phyloP scores from a whole-genome alignment of 2,888 invertebrate species.

The Horisme vitalbata region DNA sequence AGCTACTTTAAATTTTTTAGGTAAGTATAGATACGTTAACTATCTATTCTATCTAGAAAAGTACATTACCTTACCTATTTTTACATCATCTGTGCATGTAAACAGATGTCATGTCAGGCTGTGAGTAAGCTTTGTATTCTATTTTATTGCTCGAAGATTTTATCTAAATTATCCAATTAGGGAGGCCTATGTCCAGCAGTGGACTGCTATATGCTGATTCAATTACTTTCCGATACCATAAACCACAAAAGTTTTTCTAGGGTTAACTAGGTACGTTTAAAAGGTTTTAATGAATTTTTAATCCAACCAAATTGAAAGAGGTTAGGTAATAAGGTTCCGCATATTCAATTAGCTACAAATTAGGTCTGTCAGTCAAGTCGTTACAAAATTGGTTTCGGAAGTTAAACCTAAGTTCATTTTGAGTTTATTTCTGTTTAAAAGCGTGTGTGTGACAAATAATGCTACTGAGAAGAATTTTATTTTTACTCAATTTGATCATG shows the following conservation, averaged over 20 bases:
- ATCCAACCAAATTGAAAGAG: slow-evolving; percentile 10
- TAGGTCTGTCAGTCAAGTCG: slow-evolving; percentile 34
- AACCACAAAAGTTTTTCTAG: no score
- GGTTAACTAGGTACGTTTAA: no score
- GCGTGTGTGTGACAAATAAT: slow-evolving; percentile 1
- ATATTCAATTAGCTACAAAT: slow-evolving; percentile 45
- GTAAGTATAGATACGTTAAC: no score
- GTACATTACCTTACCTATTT: no score
- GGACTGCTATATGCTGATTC: neutral
- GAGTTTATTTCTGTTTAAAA: neutral
- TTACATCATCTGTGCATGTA: no score
- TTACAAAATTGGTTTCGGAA: slow-evolving; percentile 6
- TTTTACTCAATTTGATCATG: slow-evolving; percentile 11
- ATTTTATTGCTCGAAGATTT: no score
- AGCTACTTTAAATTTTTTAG: no score
- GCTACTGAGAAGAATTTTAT: slow-evolving; percentile 8
- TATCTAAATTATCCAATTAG: no score
- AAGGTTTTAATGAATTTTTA: slow-evolving; percentile 5
- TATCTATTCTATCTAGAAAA: no score
- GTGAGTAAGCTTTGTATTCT: no score
- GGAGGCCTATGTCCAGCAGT: no score
- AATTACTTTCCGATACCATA: neutral
- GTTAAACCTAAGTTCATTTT: neutral
- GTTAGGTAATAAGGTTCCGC: slow-evolving; percentile 41
- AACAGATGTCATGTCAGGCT: no score